Evolutionary conservation across 2,113 vertebrate genomes (phyloP).

Genomic region (Geothlypis trichas): DNA sequence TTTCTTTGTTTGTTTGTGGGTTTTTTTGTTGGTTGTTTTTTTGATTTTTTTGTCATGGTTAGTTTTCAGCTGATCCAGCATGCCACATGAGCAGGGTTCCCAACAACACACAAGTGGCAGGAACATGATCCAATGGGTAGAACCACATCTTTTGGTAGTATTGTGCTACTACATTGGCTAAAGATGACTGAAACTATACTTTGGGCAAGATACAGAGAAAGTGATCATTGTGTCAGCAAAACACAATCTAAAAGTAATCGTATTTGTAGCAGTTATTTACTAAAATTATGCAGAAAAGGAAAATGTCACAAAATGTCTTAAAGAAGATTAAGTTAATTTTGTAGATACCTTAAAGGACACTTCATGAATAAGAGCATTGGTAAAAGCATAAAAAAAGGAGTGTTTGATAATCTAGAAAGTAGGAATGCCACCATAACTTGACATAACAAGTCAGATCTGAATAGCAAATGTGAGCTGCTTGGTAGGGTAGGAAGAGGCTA

Average conservation of each 20-base stretch:
- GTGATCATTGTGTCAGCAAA: not conserved
- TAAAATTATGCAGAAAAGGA: not conserved
- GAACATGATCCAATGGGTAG: not conserved
- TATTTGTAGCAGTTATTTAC: not conserved
- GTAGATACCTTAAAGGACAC: not conserved
- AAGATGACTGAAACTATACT: slow-evolving; percentile 62
- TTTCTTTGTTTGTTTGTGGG: not conserved
- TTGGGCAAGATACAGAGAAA: not conserved
- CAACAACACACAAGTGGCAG: not conserved
- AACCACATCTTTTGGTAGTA: not conserved
- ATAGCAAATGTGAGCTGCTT: not conserved
- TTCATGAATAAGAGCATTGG: not conserved
- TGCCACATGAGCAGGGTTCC: not conserved
- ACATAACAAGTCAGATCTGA: not conserved
- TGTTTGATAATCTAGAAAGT: not conserved
- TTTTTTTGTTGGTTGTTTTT: not conserved
- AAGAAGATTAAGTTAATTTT: not conserved
- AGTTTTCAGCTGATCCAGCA: not conserved
- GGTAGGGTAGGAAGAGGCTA: not conserved
- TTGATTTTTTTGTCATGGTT: not conserved
- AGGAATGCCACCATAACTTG: not conserved
- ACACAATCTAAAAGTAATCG: not conserved
- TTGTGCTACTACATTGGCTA: not conserved
- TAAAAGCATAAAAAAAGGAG: not conserved
- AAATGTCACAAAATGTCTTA: not conserved